Evolutionary conservation across 2,113 vertebrate species (phyloP).

Genomic region (Halcyon malimbica): DNA sequence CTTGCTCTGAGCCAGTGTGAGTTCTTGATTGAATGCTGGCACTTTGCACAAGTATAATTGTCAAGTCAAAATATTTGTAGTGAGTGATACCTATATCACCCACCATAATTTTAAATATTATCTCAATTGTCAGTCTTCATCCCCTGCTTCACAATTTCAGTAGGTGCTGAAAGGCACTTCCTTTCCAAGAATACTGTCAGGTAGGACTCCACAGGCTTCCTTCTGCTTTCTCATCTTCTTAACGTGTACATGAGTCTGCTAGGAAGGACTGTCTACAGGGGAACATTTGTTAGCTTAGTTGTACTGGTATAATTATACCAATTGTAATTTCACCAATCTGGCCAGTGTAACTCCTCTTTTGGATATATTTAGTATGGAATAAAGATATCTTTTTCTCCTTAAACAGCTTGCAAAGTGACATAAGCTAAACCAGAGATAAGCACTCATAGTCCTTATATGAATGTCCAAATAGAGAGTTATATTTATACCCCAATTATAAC

Average conservation of each 20-base stretch:
- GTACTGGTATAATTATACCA: neutral
- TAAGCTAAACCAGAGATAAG: constrained; percentile 26
- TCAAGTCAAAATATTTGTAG: neutral
- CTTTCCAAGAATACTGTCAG: neutral
- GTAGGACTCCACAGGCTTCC: neutral
- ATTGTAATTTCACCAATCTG: neutral
- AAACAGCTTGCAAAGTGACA: neutral
- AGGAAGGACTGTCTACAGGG: neutral
- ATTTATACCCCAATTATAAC: constrained; percentile 8
- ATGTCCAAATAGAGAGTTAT: neutral
- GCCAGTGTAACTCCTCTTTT: neutral
- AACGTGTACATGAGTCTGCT: neutral
- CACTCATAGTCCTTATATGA: neutral
- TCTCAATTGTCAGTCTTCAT: neutral
- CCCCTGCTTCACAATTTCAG: neutral
- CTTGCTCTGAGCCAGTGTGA: neutral
- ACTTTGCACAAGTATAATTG: neutral
- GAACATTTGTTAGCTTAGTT: neutral
- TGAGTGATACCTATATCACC: neutral
- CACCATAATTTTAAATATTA: neutral
- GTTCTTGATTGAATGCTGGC: neutral
- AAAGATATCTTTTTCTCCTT: neutral
- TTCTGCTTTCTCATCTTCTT: neutral
- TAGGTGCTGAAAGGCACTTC: neutral
- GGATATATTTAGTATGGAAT: neutral